Percentiles rank a stretch among this genome's conserved stretches.
These are phyloP conservation scores for Acanthurus leucopareius DNA, from an alignment of 2,797 vertebrate species.

Conservation along the genomic window DNA sequence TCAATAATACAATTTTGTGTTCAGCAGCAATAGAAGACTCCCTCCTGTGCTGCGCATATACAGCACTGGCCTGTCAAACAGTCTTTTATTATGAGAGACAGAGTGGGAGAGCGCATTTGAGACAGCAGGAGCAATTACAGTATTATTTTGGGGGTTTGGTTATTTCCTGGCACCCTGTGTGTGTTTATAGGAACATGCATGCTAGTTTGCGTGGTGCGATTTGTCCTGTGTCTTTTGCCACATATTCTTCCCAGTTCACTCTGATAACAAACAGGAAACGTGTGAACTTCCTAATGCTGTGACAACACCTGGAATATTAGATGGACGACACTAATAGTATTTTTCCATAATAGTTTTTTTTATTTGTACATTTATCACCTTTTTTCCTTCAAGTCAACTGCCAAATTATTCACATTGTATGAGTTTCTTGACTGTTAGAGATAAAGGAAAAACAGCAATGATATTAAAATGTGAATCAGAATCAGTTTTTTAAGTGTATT, in stretches of 20 bases:
- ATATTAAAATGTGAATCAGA: not conserved
- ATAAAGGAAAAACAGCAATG: not conserved
- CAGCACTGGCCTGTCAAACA: conserved; percentile 69
- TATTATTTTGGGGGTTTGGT: conserved; percentile 64
- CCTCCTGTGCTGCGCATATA: conserved; percentile 67
- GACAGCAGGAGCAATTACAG: conserved; percentile 72
- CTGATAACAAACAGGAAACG: conserved; percentile 56
- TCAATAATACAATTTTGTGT: conserved; percentile 79
- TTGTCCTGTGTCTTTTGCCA: conserved; percentile 44
- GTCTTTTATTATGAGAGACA: conserved; percentile 75
- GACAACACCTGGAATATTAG: conserved; percentile 41
- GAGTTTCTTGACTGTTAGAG: not conserved
- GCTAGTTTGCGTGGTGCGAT: conserved; percentile 20
- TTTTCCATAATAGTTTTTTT: conserved; percentile 17
- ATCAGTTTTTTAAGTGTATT: not conserved
- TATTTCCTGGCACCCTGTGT: conserved; percentile 70
- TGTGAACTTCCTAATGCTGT: conserved; percentile 26
- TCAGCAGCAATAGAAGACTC: conserved; percentile 67
- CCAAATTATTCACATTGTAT: conserved; percentile 1
- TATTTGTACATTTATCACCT: conserved; percentile 5
- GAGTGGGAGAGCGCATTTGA: conserved; percentile 63
- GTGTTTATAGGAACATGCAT: conserved; percentile 47
- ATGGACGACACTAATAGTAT: conserved; percentile 24
- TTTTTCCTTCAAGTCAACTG: conserved; percentile 4
- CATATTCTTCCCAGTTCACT: conserved; percentile 45